Percentiles rank a stretch among this genome's conserved stretches.
phyloP scores from a whole-genome alignment of 2,888 invertebrate species.

The Folsomia candida region DNA sequence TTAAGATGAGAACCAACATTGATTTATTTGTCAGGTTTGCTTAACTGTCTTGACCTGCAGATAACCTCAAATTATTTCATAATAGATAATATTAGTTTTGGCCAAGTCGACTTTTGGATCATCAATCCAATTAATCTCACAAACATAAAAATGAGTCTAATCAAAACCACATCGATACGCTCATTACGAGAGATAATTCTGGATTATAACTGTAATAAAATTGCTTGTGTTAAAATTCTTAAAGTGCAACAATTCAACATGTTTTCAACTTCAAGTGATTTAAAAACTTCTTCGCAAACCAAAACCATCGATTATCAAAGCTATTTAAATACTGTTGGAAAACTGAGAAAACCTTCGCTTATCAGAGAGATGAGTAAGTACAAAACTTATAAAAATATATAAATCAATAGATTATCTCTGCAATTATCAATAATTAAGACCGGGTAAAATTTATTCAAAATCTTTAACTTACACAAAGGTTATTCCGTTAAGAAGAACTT shows the following conservation, averaged over 20 bases:
- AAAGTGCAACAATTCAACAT: neutral
- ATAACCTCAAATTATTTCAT: no score
- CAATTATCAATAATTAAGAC: neutral
- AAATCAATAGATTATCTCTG: neutral
- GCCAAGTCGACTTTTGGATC: no score
- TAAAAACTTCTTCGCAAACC: neutral
- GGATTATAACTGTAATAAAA: no score
- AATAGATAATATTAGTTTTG: no score
- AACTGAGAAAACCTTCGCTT: slow-evolving; percentile 24
- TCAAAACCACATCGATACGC: no score
- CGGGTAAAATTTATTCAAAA: neutral
- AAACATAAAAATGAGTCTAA: neutral
- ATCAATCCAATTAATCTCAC: no score
- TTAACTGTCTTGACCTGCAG: no score
- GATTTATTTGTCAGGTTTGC: no score
- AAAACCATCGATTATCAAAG: slow-evolving; percentile 18
- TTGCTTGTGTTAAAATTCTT: neutral
- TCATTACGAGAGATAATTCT: neutral
- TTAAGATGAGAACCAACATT: no score
- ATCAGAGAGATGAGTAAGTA: slow-evolving; percentile 37
- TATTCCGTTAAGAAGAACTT: neutral
- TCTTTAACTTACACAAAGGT: neutral
- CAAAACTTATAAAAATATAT: neutral
- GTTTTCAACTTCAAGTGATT: neutral
- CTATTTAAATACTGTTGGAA: slow-evolving; percentile 19